Evolutionary conservation across 2,797 vertebrate genomes (phyloP), one percentile per base, ranked within the genome.

Genomic region (Cephalopachus bancanus): DNA sequence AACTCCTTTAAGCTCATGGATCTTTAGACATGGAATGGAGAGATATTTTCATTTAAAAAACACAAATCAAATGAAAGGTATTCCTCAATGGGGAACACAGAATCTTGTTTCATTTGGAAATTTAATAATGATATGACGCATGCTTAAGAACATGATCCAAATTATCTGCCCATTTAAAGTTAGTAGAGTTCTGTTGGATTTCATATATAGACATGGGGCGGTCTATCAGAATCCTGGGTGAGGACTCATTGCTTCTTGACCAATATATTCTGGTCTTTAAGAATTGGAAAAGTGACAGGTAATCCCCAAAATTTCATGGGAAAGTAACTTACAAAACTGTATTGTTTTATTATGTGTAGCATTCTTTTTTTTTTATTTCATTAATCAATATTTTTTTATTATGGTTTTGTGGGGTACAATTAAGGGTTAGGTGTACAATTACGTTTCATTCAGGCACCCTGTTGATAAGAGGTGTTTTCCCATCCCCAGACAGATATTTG

Each of bases 61-160:
- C 53, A 8, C 30, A 65, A 69, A 97, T 85, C 33, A 76, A 76
- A 81, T 33, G 33, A 60, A 83, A 79, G 53, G 0, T 64, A 53
- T 71, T 80, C 78, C n/a, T 96, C 33, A 55, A 4, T 84, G 20
- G 71, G 24, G 20, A 83, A 71, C 90, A 80, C 0, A 93, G 37
- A 76, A 1, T 57, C 67, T 78, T 62, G 30, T 75, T 94, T 93
- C 8, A 69, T 51, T 90, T 83, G 33, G 76, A 94, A 76, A 81
- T 81, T 67, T 75, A n/a, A 5, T 37, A 78, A 72, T 67, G 22
- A 53, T 57, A 30, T n/a, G 20, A 88, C 30, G 76, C 17, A 67
- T 51, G 9, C 74, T 44, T 80, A 84, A 95, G 53, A 59, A 75
- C 28, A 76, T 33, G 7, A 30, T 64, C 1, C 49, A 83, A 94